Percentiles rank a stretch among this genome's conserved stretches.
Evolutionary conservation across 2,113 vertebrate genomes (phyloP).

Genomic region (Rafetus swinhoei): DNA sequence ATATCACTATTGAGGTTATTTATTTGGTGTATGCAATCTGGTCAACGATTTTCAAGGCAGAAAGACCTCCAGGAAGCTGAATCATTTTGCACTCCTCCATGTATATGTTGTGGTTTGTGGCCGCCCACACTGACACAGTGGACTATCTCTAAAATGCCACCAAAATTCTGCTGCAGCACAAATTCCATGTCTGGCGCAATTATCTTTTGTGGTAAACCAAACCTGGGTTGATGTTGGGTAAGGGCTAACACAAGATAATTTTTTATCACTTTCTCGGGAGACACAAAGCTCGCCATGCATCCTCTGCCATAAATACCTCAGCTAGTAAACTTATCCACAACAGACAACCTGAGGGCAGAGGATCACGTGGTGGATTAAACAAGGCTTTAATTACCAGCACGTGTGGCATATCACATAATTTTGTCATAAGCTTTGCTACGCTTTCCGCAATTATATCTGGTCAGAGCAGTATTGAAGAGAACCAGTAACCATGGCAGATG

Average conservation of each 20-base stretch:
- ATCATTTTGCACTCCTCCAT: no score
- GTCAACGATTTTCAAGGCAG: no score
- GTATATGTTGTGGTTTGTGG: neutral
- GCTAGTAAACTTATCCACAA: neutral
- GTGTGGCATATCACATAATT: neutral
- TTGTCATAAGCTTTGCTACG: neutral
- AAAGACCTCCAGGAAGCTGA: no score
- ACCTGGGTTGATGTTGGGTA: neutral
- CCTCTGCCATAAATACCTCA: neutral
- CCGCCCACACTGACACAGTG: neutral
- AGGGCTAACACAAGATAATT: neutral
- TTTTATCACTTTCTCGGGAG: neutral
- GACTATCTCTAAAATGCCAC: neutral
- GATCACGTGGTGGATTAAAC: neutral
- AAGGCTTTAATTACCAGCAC: neutral
- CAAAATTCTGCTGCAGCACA: neutral
- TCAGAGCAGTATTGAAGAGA: neutral
- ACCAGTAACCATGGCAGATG: neutral
- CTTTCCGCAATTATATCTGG: neutral
- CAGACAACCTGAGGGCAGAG: neutral
- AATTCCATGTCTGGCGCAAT: neutral
- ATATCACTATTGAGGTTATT: no score
- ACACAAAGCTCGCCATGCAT: neutral
- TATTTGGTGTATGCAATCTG: no score
- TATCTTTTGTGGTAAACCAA: neutral